Conservation (phyloP, 2,797 vertebrate species). For the Sebastolobus altivelis region DNA sequence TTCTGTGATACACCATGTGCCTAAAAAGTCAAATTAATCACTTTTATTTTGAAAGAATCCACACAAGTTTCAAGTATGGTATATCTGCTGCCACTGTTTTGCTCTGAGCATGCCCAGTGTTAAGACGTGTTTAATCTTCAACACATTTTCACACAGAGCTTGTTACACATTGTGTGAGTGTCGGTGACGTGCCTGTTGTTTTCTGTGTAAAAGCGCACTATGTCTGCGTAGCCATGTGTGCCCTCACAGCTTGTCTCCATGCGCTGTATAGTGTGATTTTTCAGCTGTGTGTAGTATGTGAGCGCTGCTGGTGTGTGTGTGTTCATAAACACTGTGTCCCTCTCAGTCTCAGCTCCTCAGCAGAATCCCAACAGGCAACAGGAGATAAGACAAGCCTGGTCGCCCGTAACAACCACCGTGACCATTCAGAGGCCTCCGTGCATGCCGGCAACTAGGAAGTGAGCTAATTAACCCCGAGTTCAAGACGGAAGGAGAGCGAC, state of each 20-base stretch:
- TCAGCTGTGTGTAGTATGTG: slow-evolving; percentile 1
- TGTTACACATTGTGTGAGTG: slow-evolving; percentile 35
- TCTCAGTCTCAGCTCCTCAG: slow-evolving; percentile 62
- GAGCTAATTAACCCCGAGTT: slow-evolving; percentile 83
- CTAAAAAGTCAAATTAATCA: slow-evolving; percentile 17
- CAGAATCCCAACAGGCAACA: slow-evolving; percentile 65
- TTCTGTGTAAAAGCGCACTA: neutral
- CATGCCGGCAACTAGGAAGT: slow-evolving; percentile 77
- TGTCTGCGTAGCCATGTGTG: neutral
- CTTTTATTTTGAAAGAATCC: neutral
- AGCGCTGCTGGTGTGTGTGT: neutral
- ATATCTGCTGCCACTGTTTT: neutral
- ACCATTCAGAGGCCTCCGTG: slow-evolving; percentile 70
- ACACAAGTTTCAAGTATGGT: neutral
- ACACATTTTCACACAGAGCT: slow-evolving; percentile 23
- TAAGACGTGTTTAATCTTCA: slow-evolving; percentile 17
- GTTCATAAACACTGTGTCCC: slow-evolving; percentile 65
- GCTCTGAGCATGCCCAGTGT: neutral
- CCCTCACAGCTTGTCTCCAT: slow-evolving; percentile 18
- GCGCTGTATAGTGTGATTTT: slow-evolving; percentile 5
- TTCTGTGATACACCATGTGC: neutral
- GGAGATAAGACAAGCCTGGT: slow-evolving; percentile 71
- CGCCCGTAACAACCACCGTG: slow-evolving; percentile 68
- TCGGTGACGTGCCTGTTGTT: slow-evolving; percentile 3
- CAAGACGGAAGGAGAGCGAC: slow-evolving; percentile 70